A percentile compares a stretch with the other conserved stretches of the same genome.
phyloP scores from a whole-genome alignment of 2,888 invertebrate species.

The Drosophila mayaguana region DNA sequence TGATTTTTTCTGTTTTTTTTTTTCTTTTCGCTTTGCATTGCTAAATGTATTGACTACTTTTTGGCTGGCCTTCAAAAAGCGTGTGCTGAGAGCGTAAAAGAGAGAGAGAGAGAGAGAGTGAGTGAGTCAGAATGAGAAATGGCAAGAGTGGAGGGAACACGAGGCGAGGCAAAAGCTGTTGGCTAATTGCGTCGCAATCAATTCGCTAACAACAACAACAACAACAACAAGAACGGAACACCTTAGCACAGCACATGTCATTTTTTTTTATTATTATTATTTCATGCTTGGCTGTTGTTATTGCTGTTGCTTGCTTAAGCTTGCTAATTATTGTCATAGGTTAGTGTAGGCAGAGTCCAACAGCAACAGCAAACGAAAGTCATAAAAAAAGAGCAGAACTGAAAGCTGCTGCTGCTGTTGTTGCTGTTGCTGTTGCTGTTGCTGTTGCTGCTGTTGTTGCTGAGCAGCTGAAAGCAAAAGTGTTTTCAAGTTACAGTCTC shows the following conservation, averaged over 20 bases:
- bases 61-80: slow-evolving; percentile 63
- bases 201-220: slow-evolving; percentile 26
- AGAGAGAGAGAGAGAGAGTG: neutral
- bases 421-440: slow-evolving; percentile 53
- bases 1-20: neutral
- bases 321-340: slow-evolving; percentile 83
- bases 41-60: slow-evolving; percentile 70
- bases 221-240: neutral
- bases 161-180: slow-evolving; percentile 31
- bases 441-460: slow-evolving; percentile 52
- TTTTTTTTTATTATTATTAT: slow-evolving; percentile 35
- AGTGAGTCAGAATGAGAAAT: neutral
- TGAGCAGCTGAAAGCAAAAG: slow-evolving; percentile 78
- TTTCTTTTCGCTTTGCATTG: neutral
- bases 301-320: slow-evolving; percentile 38
- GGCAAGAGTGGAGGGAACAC: neutral
- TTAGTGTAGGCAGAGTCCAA: slow-evolving; percentile 75
- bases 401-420: slow-evolving; percentile 50
- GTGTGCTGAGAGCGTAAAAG: neutral
- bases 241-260: slow-evolving; percentile 25
- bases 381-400: slow-evolving; percentile 43
- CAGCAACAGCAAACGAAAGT: slow-evolving; percentile 48
- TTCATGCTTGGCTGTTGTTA: slow-evolving; percentile 9
- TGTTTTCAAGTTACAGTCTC: slow-evolving; percentile 44
- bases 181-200: slow-evolving; percentile 58